These are phyloP conservation scores for Nomada fucata DNA, from an alignment of 2,888 invertebrate species.

Conservation along the genomic window DNA sequence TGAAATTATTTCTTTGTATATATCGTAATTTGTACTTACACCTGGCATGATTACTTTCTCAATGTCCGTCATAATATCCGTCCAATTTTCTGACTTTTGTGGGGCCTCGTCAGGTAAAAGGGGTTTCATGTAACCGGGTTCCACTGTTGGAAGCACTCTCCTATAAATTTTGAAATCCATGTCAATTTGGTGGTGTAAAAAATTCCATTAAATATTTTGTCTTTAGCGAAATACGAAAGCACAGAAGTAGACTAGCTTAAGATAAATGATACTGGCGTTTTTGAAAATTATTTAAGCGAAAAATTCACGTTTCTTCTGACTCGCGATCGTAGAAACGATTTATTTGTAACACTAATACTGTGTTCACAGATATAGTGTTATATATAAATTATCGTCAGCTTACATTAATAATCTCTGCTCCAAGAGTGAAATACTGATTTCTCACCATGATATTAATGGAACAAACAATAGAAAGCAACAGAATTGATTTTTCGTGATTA, in stretches of 20 bases:
- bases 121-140: conserved; percentile 94
- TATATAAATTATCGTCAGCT: too few relatives aligned
- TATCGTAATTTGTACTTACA: conserved; percentile 84
- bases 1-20: not conserved
- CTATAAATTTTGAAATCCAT: conserved; percentile 81
- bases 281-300: too few relatives aligned
- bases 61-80: conserved; percentile 94
- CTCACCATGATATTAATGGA: too few relatives aligned
- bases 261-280: not conserved
- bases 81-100: conserved; percentile 92
- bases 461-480: not conserved
- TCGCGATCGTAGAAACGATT: too few relatives aligned
- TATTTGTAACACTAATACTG: too few relatives aligned
- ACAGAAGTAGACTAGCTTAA: not conserved
- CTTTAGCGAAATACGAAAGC: not conserved
- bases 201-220: not conserved
- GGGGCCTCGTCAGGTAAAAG: conserved; percentile 94
- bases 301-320: too few relatives aligned
- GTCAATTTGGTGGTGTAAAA: not conserved
- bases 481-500: not conserved
- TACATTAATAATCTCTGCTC: too few relatives aligned
- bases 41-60: conserved; percentile 96
- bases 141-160: conserved; percentile 93
- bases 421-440: too few relatives aligned
- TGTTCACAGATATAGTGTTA: too few relatives aligned